Evolutionary conservation across 2,797 vertebrate genomes (phyloP), one percentile per base, ranked within the genome.

Genomic region (Sebastes miniatus): DNA sequence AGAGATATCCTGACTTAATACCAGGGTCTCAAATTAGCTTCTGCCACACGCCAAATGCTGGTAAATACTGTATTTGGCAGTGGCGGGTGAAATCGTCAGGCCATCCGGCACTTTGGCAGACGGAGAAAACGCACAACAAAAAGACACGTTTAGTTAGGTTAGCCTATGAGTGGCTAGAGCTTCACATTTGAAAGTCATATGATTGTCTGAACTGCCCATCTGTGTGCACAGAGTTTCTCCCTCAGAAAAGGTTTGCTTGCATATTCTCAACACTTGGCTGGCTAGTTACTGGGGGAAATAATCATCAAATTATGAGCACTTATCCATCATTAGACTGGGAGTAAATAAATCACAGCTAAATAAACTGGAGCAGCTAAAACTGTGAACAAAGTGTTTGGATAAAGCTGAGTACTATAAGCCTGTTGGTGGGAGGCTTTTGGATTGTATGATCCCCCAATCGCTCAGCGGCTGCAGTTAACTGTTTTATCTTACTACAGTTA

Each of bases 271-370:
- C 71, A 76, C 27, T 69, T 69, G 25, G 63, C 34, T 62, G 24
- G 58, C 18, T 22, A 47, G 43, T 56, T 62, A 71, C 52, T 61
- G 27, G 54, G 59, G 20, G 56, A 76, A 67, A 57, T 71, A 77
- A 80, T 69, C 39, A 43, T 70, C 56, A 61, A 63, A 85, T 85
- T 66, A 83, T 68, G 69, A 77, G 39, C 61, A 73, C 68, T 85
- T 81, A 78, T 80, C 70, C 56, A 69, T 83, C 80, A 83, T 89
- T 70, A 78, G 34, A 54, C 54, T 32, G 54, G 18, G 32, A 43
- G 36, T 24, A 50, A 67, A 78, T 77, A 73, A 70, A 81, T 79
- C 75, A 76, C 39, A 76, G 69, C 63, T 25, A 14, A 43, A 20
- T 9, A 57, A 77, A 76, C 12, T 7, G 6, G 16, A 31, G 27